phyloP scores from a whole-genome alignment of 1,140 invertebrate genomes.

The Apolygus lucorum region DNA sequence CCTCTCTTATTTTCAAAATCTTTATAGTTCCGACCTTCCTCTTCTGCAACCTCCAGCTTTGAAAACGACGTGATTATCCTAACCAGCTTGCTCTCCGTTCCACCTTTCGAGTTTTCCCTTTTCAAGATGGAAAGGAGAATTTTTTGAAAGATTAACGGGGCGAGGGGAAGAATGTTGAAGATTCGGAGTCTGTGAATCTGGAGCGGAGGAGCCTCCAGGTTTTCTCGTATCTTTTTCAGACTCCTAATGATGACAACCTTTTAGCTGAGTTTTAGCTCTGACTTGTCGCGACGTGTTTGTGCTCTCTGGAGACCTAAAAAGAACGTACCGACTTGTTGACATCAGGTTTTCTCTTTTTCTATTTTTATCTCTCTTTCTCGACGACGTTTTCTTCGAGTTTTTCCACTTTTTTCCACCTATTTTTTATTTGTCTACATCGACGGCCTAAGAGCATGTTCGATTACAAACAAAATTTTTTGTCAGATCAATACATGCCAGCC shows the following conservation, averaged over 20 bases:
- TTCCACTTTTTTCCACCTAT: neutral
- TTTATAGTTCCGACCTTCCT: neutral
- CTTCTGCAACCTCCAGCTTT: too few relatives aligned
- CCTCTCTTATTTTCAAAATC: neutral
- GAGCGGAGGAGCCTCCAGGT: too few relatives aligned
- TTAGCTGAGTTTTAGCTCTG: neutral
- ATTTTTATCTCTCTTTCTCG: constrained; percentile 8
- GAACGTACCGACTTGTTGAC: neutral
- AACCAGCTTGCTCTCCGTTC: neutral
- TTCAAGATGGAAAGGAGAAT: too few relatives aligned
- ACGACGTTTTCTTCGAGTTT: neutral
- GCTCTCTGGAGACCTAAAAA: neutral
- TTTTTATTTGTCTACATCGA: too few relatives aligned
- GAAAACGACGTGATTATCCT: neutral
- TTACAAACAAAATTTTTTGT: too few relatives aligned
- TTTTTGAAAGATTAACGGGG: too few relatives aligned
- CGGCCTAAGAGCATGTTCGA: too few relatives aligned
- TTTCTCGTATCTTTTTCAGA: too few relatives aligned
- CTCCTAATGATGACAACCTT: neutral
- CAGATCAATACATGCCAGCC: too few relatives aligned
- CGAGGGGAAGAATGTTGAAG: too few relatives aligned
- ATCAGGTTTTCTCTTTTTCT: constrained; percentile 18
- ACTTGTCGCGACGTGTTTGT: neutral
- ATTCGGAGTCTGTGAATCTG: too few relatives aligned
- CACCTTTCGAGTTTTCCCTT: too few relatives aligned